Base-by-base conservation (phyloP, 2,888 invertebrate genomes). In the Cylindroiulus punctatus region DNA sequence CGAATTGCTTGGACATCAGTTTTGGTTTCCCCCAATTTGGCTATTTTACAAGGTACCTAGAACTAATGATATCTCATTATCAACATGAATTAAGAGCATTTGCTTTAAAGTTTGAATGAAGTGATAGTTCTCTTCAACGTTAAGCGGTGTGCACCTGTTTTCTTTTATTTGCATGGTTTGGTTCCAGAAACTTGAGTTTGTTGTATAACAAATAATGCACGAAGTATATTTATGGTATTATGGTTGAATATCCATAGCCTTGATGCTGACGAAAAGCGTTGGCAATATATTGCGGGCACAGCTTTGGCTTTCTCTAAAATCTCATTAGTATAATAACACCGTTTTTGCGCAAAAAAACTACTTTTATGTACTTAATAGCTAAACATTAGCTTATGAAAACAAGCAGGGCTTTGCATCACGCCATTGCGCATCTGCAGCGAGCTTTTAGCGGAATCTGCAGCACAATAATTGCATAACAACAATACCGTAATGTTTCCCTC, bases 321-420 rank as follows among this genome's bases (percentile, higher is more conserved):
- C 76, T 76, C 76, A 76, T 76, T 76, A 76, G 76, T 76, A 76
- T 76, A 76, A 76, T 76, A 76, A 76, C 76, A 30, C 76, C 76
- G 76, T 76, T 76, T 76, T 76, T 76, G 76, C 26, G 65, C 2
- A 76, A 76, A 76, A 76, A 76, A 76, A 76, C 14, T n/a, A n/a
- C n/a, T 30, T 76, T 76, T 76, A 76, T 76, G 76, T 26, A 30
- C 76, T 76, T 76, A 76, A 76, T 76, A 76, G 76, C 26, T 76
- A 76, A 76, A 76, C 76, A 76, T 76, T 76, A 76, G 26, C 76
- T 76, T 76, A 76, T 76, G 76, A 30, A 76, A 76, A 76, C 76
- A 76, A 76, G 65, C 65, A 65, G 76, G 76, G 76, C 76, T 76
- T 76, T 76, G 30, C 12, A 76, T 30, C 76, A 76, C n/a, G n/a